Evolutionary conservation across 2,113 vertebrate genomes (phyloP), one percentile per base, ranked within the genome.

Genomic region (Catagonus wagneri): DNA sequence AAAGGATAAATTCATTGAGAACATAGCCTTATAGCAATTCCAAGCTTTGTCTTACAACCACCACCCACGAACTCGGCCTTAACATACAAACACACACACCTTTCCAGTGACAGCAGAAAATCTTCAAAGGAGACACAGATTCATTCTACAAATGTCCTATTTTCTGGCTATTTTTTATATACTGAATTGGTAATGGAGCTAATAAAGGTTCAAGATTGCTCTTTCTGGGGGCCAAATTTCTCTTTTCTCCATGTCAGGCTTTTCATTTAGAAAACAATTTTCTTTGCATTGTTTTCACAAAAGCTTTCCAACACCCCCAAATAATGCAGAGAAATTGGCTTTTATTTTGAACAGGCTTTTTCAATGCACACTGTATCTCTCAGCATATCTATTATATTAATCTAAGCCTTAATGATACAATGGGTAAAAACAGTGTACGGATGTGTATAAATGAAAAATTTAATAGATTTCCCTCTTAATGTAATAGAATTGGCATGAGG

Each of bases 401-500:
- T 98, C 98, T 97, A 95, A 98, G 97, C 97, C 97, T 97, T 98
- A 98, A 98, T 98, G 98, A 98, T 98, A 99, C 98, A 98, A 98
- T 98, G 98, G 98, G 98, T 98, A 98, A 98, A 98, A 99, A 98
- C 98, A 98, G 98, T 98, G 97, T 98, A 98, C 97, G 97, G 98
- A 98, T 98, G 98, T 98, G 98, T 98, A 98, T 98, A 99, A 99
- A 99, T 99, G 98, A 98, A 98, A 98, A 98, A 98, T 99, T 98
- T 98, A 99, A 99, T 99, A 98, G 98, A 98, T 98, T 98, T 98
- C 98, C 98, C 98, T 98, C 98, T 98, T 98, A 99, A 98, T 98
- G 98, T 98, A 98, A 99, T 98, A 98, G 98, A 98, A 98, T 98
- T 98, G 98, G 98, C 98, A 98, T 96, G 96, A 98, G 98, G 97